Conservation (phyloP, 2,888 invertebrate species). For the Drosophila birchii region DNA sequence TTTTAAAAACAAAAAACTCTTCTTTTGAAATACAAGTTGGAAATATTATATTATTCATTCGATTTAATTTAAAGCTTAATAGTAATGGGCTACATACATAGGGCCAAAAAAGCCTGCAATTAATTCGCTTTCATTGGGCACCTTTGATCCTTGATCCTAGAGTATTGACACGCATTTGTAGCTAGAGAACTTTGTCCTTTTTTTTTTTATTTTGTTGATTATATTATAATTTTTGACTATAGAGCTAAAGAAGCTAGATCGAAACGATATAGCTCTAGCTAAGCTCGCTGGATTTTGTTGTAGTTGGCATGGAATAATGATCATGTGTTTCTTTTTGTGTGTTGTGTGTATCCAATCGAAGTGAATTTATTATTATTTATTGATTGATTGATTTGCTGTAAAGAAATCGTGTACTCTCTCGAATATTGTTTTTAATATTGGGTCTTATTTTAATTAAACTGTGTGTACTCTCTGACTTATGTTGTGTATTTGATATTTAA, state of each 20-base stretch:
- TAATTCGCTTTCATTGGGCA: not conserved
- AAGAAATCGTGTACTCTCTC: not conserved
- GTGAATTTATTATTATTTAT: constrained; percentile 21
- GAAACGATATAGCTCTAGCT: not conserved
- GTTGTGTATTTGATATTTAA: constrained; percentile 10
- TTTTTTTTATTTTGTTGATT: constrained; percentile 12
- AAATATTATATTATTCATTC: not conserved
- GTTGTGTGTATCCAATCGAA: constrained; percentile 13
- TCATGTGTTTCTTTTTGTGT: constrained; percentile 17
- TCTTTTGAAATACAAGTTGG: fast-evolving
- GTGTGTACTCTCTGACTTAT: constrained; percentile 2
- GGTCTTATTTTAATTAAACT: not conserved
- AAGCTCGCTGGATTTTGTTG: constrained; percentile 16
- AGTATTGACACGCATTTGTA: constrained; percentile 16
- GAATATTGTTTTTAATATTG: constrained; percentile 16
- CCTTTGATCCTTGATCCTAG: not conserved
- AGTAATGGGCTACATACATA: not conserved
- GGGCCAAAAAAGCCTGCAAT: not conserved
- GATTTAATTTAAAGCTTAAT: not conserved
- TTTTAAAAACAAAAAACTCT: not conserved
- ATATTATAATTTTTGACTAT: constrained; percentile 7
- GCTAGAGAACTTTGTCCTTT: constrained; percentile 13
- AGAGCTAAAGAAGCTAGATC: not conserved
- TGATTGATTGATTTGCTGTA: constrained; percentile 15
- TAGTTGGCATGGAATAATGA: constrained; percentile 7